Conservation (phyloP, 2,797 vertebrate species). For the Pipistrellus pygmaeus region DNA sequence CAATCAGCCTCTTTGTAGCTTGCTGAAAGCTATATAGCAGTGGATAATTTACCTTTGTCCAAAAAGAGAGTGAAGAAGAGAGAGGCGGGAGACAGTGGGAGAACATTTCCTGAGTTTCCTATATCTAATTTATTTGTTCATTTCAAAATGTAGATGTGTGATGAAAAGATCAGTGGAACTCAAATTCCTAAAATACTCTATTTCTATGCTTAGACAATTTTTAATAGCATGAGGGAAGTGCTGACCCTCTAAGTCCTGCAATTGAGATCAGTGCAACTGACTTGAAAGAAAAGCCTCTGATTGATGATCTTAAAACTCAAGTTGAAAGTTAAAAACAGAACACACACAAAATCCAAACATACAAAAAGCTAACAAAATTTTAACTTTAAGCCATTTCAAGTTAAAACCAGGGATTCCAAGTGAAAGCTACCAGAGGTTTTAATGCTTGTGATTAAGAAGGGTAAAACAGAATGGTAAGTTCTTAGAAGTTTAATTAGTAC, state of each 20-base stretch:
- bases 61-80: neutral
- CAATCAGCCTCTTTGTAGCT: constrained; percentile 47
- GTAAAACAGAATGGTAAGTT: constrained; percentile 42
- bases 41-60: constrained; percentile 61
- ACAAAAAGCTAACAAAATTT: constrained; percentile 76
- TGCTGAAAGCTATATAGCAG: constrained; percentile 51
- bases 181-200: constrained; percentile 67
- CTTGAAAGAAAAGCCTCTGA: constrained; percentile 72
- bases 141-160: constrained; percentile 71
- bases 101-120: constrained; percentile 61
- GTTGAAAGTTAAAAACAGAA: constrained; percentile 74
- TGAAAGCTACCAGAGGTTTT: constrained; percentile 61
- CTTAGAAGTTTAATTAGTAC: constrained; percentile 71
- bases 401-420: constrained; percentile 57
- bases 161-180: constrained; percentile 65
- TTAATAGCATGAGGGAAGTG: constrained; percentile 60
- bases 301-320: constrained; percentile 71
- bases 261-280: constrained; percentile 58
- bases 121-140: constrained; percentile 67
- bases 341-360: constrained; percentile 68
- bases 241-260: constrained; percentile 64
- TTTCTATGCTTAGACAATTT: constrained; percentile 52
- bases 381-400: constrained; percentile 66
- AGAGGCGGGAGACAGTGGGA: neutral
- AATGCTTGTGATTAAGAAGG: constrained; percentile 55